Percentiles rank a stretch among this genome's conserved stretches.
phyloP scores from a whole-genome alignment of 2,888 invertebrate species.

The Tetanocera ferruginea region DNA sequence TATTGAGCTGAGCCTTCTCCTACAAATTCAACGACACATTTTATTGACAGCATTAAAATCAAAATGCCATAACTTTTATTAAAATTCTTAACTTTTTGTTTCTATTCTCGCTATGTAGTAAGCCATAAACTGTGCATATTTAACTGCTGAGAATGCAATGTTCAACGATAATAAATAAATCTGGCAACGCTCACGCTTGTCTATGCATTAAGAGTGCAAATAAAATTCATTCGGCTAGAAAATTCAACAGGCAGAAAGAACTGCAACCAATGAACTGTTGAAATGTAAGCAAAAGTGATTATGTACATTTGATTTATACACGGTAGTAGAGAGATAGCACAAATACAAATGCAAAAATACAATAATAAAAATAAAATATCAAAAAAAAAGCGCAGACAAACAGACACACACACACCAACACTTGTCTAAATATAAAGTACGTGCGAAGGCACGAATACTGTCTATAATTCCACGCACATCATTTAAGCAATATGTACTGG shows the following conservation, averaged over 20 bases:
- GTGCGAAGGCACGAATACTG: no score
- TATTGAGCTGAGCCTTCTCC: background rate
- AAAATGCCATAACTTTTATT: background rate
- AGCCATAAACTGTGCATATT: background rate
- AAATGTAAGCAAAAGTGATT: background rate
- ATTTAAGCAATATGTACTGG: background rate
- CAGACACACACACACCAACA: no score
- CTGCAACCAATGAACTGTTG: background rate
- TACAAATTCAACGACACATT: background rate
- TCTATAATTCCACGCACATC: background rate
- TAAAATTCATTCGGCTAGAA: background rate
- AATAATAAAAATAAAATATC: no score
- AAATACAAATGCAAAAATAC: no score
- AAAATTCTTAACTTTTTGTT: background rate
- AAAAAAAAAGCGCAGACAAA: no score
- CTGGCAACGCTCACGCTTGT: conserved; percentile 9
- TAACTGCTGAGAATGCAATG: background rate
- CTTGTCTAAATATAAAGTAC: no score
- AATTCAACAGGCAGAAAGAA: background rate
- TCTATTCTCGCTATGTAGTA: background rate
- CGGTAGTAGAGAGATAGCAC: no score
- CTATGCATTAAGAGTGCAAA: background rate
- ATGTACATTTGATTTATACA: background rate
- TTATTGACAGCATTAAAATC: background rate
- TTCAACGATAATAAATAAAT: background rate